A percentile compares a stretch with the other conserved stretches of the same genome.
These are phyloP conservation scores for Ammodytes marinus DNA, from an alignment of 2,113 vertebrate species.

Conservation along the genomic window DNA sequence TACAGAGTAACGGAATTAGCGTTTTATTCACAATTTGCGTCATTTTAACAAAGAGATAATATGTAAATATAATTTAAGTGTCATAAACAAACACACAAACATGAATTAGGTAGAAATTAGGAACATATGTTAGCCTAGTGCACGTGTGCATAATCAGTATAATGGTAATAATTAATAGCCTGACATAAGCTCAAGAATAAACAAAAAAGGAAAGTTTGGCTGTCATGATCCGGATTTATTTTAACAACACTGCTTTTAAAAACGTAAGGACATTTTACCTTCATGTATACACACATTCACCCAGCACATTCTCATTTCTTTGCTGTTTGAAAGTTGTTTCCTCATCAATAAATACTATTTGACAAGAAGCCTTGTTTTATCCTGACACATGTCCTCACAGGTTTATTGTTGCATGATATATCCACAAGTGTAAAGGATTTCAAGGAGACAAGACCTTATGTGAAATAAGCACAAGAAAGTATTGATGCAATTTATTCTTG, in stretches of 20 bases:
- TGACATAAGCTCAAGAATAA: not conserved
- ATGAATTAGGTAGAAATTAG: not conserved
- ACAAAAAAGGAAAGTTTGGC: not conserved
- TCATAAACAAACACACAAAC: not conserved
- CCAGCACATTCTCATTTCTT: not conserved
- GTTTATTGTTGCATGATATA: not conserved
- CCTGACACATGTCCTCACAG: not conserved
- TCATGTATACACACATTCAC: not conserved
- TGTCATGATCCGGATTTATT: not conserved
- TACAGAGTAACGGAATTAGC: not conserved
- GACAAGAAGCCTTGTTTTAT: slow-evolving; percentile 1
- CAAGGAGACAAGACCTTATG: not conserved
- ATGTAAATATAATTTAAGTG: not conserved
- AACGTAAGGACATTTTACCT: not conserved
- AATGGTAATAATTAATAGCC: not conserved
- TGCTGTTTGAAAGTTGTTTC: not conserved
- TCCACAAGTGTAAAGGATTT: not conserved
- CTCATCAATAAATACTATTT: not conserved
- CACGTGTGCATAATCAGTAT: not conserved
- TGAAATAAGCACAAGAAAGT: not conserved
- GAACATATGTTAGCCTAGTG: not conserved
- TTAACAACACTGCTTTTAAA: not conserved
- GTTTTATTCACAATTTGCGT: not conserved
- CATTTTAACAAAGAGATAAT: not conserved
- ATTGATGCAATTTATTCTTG: not conserved